Percentiles rank a stretch among this genome's conserved stretches.
These are phyloP conservation scores for Nymphalis polychloros DNA, from an alignment of 2,888 invertebrate species.

Conservation along the genomic window DNA sequence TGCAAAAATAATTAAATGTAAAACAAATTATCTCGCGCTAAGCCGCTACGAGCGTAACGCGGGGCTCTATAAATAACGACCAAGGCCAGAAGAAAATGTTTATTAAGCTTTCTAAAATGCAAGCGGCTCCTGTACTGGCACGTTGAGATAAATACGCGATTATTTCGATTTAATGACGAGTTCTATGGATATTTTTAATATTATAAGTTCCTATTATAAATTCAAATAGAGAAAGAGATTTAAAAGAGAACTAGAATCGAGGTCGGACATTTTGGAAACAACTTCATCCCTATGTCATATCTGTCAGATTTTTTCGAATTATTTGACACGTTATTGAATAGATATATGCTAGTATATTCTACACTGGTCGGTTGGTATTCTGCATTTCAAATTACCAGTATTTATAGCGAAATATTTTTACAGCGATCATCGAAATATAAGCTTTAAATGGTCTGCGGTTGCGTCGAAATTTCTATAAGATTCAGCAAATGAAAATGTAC, in stretches of 20 bases:
- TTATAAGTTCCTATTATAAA: background rate
- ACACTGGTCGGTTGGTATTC: constrained; percentile 34
- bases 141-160: constrained; percentile 7
- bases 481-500: constrained; percentile 50
- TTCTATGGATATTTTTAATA: background rate
- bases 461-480: constrained; percentile 10
- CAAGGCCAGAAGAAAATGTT: constrained; percentile 11
- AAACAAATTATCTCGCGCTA: constrained; percentile 17
- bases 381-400: constrained; percentile 67
- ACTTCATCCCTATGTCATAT: background rate
- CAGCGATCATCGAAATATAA: background rate
- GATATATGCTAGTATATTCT: background rate
- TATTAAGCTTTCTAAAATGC: constrained; percentile 19
- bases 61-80: constrained; percentile 18
- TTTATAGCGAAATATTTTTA: constrained; percentile 28
- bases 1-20: constrained; percentile 10
- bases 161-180: constrained; percentile 10
- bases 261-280: background rate
- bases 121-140: constrained; percentile 2
- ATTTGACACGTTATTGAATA: background rate
- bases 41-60: constrained; percentile 10
- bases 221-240: background rate
- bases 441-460: background rate
- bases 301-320: background rate
- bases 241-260: too few species aligned